Conservation (phyloP, 1,140 invertebrate genomes). For the Aplysia californica region DNA sequence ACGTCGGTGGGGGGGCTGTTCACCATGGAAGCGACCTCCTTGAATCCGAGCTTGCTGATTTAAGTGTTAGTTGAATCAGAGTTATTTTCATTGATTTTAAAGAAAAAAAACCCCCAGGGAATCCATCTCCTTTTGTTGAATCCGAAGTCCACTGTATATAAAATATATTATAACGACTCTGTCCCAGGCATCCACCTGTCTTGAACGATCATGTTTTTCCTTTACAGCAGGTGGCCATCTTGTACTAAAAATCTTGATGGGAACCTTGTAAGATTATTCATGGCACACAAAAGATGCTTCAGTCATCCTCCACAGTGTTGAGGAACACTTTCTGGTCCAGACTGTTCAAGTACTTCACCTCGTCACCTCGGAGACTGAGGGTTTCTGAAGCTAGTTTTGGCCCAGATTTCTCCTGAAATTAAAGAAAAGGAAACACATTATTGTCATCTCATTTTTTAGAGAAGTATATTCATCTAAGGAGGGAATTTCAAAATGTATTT, state of each 20-base stretch:
- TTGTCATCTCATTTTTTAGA: no score
- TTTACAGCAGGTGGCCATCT: background rate
- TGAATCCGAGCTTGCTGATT: no score
- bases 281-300: background rate
- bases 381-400: conserved; percentile 65
- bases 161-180: background rate
- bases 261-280: background rate
- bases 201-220: no score
- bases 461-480: background rate
- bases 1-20: no score
- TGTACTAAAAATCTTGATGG: background rate
- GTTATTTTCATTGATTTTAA: no score
- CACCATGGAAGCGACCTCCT: no score
- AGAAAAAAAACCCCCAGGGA: no score
- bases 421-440: no score
- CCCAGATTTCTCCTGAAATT: conserved; percentile 64
- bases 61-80: no score
- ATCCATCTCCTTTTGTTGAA: no score
- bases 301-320: conserved; percentile 27
- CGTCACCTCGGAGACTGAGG: conserved; percentile 66
- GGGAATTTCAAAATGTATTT: background rate
- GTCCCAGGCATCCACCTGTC: background rate
- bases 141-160: no score
- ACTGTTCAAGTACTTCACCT: conserved; percentile 63
- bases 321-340: conserved; percentile 42